phyloP scores from a whole-genome alignment of 2,797 vertebrate species.

The Melanogrammus aeglefinus region DNA sequence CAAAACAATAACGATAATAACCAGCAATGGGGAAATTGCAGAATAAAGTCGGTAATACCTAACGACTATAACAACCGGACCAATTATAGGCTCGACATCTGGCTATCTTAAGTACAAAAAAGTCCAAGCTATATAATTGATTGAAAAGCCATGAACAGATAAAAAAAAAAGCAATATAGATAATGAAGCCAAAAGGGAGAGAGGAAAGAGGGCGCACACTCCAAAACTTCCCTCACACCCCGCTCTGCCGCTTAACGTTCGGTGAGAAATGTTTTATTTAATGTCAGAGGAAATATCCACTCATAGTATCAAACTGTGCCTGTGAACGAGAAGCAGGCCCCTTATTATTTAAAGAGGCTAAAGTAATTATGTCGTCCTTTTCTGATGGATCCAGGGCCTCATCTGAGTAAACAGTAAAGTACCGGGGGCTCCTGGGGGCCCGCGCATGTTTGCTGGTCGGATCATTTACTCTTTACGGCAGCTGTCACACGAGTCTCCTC shows the following conservation, averaged over 20 bases:
- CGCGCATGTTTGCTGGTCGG: slow-evolving; percentile 20
- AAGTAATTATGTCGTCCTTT: slow-evolving; percentile 42
- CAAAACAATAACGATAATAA: neutral
- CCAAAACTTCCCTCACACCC: neutral
- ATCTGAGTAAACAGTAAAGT: slow-evolving; percentile 49
- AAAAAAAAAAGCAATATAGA: neutral
- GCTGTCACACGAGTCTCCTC: slow-evolving; percentile 22
- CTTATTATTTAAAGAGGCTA: slow-evolving; percentile 61
- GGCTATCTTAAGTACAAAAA: neutral
- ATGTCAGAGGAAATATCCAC: slow-evolving; percentile 45
- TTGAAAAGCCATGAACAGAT: neutral
- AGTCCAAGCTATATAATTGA: neutral
- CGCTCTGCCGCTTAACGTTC: neutral
- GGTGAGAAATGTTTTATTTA: slow-evolving; percentile 55
- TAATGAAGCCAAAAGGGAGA: neutral
- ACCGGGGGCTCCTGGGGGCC: slow-evolving; percentile 21
- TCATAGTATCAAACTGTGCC: slow-evolving; percentile 35
- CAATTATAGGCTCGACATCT: neutral
- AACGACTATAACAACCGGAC: neutral
- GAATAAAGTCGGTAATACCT: neutral
- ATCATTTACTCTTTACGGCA: slow-evolving; percentile 29
- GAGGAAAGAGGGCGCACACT: neutral
- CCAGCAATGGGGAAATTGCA: neutral
- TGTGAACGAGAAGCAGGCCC: slow-evolving; percentile 42
- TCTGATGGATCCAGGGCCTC: slow-evolving; percentile 49